These are phyloP conservation scores for Drosophila pullipes DNA, from an alignment of 2,888 invertebrate genomes.

Conservation along the genomic window DNA sequence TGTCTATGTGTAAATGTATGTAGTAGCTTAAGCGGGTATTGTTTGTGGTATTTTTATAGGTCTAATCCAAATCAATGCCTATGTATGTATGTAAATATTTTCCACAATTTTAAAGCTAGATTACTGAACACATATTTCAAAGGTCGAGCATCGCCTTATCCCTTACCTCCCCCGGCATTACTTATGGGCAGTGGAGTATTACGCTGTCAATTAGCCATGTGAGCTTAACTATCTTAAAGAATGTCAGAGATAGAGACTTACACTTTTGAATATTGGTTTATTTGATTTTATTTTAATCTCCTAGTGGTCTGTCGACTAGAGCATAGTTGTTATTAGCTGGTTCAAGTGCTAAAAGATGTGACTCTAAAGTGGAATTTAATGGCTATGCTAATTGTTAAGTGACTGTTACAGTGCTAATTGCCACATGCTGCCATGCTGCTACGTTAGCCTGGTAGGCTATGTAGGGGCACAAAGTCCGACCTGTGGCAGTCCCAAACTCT, in stretches of 20 bases:
- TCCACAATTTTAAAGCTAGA: background rate
- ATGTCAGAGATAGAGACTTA: background rate
- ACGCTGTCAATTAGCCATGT: background rate
- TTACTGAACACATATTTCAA: background rate
- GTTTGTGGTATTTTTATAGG: background rate
- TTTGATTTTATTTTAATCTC: background rate
- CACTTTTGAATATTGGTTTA: background rate
- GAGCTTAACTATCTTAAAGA: background rate
- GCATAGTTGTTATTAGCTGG: background rate
- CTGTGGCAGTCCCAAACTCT: background rate
- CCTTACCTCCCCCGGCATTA: background rate
- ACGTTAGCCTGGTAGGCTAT: slow-evolving; percentile 7
- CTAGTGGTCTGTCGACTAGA: background rate
- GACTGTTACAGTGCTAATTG: slow-evolving; percentile 62
- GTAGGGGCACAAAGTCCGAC: slow-evolving; percentile 15
- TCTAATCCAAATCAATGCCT: background rate
- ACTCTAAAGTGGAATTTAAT: slow-evolving; percentile 6
- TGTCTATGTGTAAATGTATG: background rate
- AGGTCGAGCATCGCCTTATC: background rate
- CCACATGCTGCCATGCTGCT: slow-evolving; percentile 49
- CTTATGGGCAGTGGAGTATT: background rate
- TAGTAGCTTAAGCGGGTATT: too few relatives aligned
- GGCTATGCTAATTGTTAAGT: slow-evolving; percentile 44
- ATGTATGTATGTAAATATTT: background rate
- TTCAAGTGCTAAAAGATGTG: slow-evolving; percentile 1